Evolutionary conservation across 2,113 vertebrate genomes (phyloP).

Genomic region (Petrocephalus microphthalmus): DNA sequence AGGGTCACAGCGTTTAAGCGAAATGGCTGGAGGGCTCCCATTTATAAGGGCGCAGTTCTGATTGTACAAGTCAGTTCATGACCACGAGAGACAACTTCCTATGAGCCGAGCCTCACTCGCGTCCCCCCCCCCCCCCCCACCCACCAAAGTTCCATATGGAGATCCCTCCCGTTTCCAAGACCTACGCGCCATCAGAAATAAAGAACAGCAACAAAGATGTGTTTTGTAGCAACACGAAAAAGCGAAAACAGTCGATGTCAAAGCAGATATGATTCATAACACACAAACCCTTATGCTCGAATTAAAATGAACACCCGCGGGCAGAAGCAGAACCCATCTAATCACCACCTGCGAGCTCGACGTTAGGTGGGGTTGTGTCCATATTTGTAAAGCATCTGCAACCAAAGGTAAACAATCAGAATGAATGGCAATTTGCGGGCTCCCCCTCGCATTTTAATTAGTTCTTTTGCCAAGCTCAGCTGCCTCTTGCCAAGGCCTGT

Average conservation of each 20-base stretch:
- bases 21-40: not conserved
- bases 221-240: not conserved
- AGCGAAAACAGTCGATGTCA: not conserved
- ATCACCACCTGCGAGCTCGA: not conserved
- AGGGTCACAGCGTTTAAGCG: not conserved
- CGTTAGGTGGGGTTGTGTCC: not conserved
- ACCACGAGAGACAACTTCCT: not conserved
- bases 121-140: no score
- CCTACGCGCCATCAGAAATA: not conserved
- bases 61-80: not conserved
- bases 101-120: not conserved
- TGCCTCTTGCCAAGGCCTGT: not conserved
- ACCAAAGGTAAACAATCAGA: not conserved
- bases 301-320: not conserved
- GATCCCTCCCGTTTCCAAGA: not conserved
- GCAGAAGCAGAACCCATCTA: not conserved
- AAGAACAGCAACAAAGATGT: not conserved
- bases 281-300: not conserved
- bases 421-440: not conserved
- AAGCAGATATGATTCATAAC: not conserved
- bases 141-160: not conserved
- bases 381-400: conserved; percentile 6
- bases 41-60: not conserved
- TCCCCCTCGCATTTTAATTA: not conserved
- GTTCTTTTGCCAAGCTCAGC: not conserved